Evolutionary conservation across 2,113 vertebrate species (phyloP), one percentile per base, ranked within the genome.

Genomic region (Gopherus evgoodei): DNA sequence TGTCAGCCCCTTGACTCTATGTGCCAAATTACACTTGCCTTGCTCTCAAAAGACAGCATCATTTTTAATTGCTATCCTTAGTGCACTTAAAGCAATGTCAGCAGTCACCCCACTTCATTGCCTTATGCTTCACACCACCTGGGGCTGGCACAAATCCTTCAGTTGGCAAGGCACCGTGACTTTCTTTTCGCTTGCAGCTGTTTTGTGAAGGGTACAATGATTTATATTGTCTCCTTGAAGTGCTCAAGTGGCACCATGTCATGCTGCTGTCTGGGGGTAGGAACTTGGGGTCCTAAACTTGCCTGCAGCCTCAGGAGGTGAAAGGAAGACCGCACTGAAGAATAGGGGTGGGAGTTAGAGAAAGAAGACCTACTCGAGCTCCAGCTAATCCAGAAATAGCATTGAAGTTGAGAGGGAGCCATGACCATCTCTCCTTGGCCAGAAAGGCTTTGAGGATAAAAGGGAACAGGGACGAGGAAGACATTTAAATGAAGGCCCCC

Each of bases 121-220:
- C 89, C 92, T 95, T 94, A 88, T 88, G 89, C 17, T 49, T 90
- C 83, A 93, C 90, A 96, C 91, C 90, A 97, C 97, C 96, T 91
- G 93, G 89, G 91, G 89, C 78, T 95, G 85, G 92, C 96, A 97
- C 94, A 96, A 50, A 87, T 83, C 86, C 59, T 95, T 93, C 85
- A 90, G 92, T 89, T 88, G 94, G 54, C 94, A 95, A 95, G 81
- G 87, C 87, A 83, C 72, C 72, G 44, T 79, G 93, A 94, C 91
- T 95, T 93, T 78, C 91, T 95, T 93, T 96, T 94, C 92, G 78
- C 94, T 98, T 90, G 92, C 90, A 91, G 93, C 83, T 95, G 96
- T 96, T 92, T 95, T 88, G 94, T 93, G 92, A 96, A 92, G 92
- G 84, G 83, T 90, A 95, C 94, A 95, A 91, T 94, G 76, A 35